These are phyloP conservation scores for Epinephelus fuscoguttatus DNA, from an alignment of 2,113 vertebrate genomes.

Conservation along the genomic window DNA sequence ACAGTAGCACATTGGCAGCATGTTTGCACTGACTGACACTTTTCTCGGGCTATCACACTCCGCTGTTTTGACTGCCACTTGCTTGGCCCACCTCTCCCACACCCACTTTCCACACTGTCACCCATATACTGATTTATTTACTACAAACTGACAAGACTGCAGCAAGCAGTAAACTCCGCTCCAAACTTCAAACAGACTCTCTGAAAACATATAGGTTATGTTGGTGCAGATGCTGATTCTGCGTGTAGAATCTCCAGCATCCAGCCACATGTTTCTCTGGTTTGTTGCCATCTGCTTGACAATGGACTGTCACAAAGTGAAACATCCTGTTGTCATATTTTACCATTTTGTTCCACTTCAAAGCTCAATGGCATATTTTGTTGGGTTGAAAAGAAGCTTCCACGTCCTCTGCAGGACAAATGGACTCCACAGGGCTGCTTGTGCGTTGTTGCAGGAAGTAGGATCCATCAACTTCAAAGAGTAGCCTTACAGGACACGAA, in stretches of 20 bases:
- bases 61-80: neutral
- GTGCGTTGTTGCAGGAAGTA: slow-evolving; percentile 23
- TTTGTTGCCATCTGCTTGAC: slow-evolving; percentile 4
- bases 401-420: slow-evolving; percentile 4
- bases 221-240: neutral
- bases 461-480: slow-evolving; percentile 9
- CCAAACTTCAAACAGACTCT: neutral
- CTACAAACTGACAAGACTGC: neutral
- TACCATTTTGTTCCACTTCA: slow-evolving; percentile 6
- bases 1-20: neutral
- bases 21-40: slow-evolving; percentile 14
- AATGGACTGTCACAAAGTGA: neutral
- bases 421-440: slow-evolving; percentile 17
- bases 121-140: neutral
- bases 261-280: neutral
- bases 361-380: neutral
- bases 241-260: neutral
- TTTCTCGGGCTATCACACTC: neutral
- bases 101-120: slow-evolving; percentile 2
- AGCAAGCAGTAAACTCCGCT: neutral
- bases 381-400: neutral
- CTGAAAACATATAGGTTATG: neutral
- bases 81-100: neutral
- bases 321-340: slow-evolving; percentile 4
- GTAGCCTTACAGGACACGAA: slow-evolving; percentile 7